Evolutionary conservation across 2,888 invertebrate species (phyloP).

Genomic region (Cephus spinipes): DNA sequence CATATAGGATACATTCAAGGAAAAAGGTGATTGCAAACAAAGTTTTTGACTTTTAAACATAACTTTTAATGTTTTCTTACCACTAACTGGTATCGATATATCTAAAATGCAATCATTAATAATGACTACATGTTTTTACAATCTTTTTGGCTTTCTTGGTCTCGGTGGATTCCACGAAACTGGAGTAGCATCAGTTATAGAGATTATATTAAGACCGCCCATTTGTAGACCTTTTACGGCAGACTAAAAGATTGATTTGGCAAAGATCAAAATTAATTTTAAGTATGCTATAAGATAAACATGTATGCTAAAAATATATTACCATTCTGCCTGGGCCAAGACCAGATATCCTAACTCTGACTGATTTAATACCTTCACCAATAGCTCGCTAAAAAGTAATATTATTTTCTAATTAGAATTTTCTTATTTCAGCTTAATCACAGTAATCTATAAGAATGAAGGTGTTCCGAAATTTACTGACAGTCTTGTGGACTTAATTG

Average conservation of each 20-base stretch:
- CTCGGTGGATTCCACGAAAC: constrained; percentile 85
- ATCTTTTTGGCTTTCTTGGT: constrained; percentile 84
- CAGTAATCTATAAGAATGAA: constrained; percentile 6
- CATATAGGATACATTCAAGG: too few relatives aligned
- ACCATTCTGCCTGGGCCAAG: constrained; percentile 93
- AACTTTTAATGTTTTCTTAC: too few relatives aligned
- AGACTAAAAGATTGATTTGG: constrained; percentile 73
- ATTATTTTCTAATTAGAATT: constrained; percentile 30
- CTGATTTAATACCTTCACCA: constrained; percentile 78
- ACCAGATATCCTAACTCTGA: constrained; percentile 84
- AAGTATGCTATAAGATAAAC: constrained; percentile 13
- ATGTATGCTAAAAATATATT: constrained; percentile 33
- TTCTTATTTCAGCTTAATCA: background rate
- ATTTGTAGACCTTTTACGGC: constrained; percentile 94
- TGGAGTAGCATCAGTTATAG: constrained; percentile 91
- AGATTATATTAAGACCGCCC: constrained; percentile 90
- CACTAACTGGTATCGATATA: too few relatives aligned
- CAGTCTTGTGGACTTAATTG: too few relatives aligned
- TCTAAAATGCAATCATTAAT: too few relatives aligned
- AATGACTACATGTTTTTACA: constrained; percentile 69
- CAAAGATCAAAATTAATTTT: constrained; percentile 29
- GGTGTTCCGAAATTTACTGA: too few relatives aligned
- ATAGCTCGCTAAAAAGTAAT: constrained; percentile 74
- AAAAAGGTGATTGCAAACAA: too few relatives aligned
- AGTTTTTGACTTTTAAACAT: too few relatives aligned